Conservation (phyloP, 2,797 vertebrate genomes). For the Bradypodion ventrale region DNA sequence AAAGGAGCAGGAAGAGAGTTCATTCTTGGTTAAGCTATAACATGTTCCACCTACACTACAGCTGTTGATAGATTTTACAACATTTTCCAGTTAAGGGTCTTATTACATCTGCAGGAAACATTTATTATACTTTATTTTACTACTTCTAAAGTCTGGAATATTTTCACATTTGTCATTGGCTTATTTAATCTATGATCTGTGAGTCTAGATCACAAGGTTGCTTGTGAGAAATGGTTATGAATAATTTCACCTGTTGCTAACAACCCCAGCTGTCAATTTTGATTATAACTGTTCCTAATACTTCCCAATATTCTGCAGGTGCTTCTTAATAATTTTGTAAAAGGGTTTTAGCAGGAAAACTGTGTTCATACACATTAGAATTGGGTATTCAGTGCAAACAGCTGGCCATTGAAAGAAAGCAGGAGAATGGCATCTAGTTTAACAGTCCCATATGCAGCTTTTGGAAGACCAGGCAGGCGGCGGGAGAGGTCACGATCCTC, state of each 20-base stretch:
- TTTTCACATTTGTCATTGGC: conserved; percentile 77
- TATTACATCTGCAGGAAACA: conserved; percentile 76
- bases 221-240: conserved; percentile 66
- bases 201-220: conserved; percentile 71
- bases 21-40: conserved; percentile 76
- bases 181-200: conserved; percentile 70
- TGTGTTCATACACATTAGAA: conserved; percentile 67
- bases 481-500: no score
- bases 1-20: conserved; percentile 52
- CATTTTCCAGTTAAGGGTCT: conserved; percentile 72
- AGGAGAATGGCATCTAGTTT: conserved; percentile 6
- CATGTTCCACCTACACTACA: conserved; percentile 77
- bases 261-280: conserved; percentile 73
- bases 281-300: conserved; percentile 71
- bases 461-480: no score
- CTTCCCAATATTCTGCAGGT: conserved; percentile 73
- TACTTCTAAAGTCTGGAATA: conserved; percentile 72
- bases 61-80: conserved; percentile 82
- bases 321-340: conserved; percentile 67
- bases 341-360: conserved; percentile 61
- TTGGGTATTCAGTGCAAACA: conserved; percentile 46
- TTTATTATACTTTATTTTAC: conserved; percentile 78
- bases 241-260: conserved; percentile 78
- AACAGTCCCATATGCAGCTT: not conserved
- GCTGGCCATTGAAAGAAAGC: conserved; percentile 39